A percentile compares a stretch with the other conserved stretches of the same genome.
Conservation (phyloP, 2,113 vertebrate genomes). For the Leucopsar rothschildi region DNA sequence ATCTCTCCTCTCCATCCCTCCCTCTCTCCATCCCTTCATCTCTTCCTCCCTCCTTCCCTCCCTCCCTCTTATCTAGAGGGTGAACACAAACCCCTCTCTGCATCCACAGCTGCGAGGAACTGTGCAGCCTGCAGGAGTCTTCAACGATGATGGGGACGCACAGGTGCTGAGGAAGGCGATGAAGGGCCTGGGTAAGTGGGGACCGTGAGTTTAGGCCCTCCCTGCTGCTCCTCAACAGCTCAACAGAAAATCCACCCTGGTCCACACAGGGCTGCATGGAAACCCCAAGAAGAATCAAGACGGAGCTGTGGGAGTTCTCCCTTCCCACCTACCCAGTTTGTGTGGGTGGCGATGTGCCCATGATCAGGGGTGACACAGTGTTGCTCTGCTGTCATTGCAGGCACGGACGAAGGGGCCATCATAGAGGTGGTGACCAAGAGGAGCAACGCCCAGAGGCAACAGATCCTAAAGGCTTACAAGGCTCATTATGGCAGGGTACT, state of each 20-base stretch:
- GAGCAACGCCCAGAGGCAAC: slow-evolving; percentile 90
- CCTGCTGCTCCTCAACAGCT: neutral
- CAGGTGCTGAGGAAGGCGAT: slow-evolving; percentile 93
- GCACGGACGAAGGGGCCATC: slow-evolving; percentile 89
- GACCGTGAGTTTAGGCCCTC: neutral
- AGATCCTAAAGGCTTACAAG: slow-evolving; percentile 90
- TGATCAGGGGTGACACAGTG: neutral
- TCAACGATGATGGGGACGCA: slow-evolving; percentile 84
- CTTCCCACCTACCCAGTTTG: neutral
- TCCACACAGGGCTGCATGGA: accelerated
- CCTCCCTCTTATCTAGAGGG: neutral
- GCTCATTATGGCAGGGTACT: slow-evolving; percentile 90
- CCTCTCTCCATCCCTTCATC: neutral
- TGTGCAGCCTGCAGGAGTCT: slow-evolving; percentile 60
- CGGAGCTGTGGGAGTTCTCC: neutral
- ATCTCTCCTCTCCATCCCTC: neutral
- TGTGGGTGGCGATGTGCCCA: accelerated
- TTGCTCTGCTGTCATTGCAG: slow-evolving; percentile 64
- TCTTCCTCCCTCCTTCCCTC: neutral
- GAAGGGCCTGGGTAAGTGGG: slow-evolving; percentile 89
- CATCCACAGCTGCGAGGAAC: slow-evolving; percentile 83
- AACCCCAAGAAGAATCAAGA: neutral
- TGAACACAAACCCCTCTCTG: neutral
- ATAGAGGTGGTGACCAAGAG: slow-evolving; percentile 86
- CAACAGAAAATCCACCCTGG: neutral